Conservation (phyloP, 2,797 vertebrate genomes). For the Danio kyathit region DNA sequence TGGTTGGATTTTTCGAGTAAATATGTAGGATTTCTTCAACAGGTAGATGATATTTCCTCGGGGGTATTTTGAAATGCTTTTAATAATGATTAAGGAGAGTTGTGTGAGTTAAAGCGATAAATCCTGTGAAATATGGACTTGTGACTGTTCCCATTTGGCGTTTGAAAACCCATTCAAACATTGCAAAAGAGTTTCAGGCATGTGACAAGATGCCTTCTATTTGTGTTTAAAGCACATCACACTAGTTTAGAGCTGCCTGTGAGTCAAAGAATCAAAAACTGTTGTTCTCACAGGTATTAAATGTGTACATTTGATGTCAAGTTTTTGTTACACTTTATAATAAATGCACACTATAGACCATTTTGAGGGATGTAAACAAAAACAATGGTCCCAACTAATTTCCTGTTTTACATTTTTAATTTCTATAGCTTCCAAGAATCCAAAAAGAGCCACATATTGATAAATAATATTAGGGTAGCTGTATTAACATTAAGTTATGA, state of each 20-base stretch:
- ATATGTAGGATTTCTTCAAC: neutral
- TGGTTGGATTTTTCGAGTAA: neutral
- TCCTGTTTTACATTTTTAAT: too few species aligned
- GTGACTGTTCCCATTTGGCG: conserved; percentile 3
- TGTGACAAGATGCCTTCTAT: neutral
- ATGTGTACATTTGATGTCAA: too few species aligned
- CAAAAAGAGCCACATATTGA: too few species aligned
- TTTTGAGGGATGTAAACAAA: too few species aligned
- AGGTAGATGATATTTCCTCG: neutral
- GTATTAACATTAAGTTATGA: too few species aligned
- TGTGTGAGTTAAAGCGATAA: conserved; percentile 12
- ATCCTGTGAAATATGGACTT: neutral
- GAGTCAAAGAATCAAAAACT: too few species aligned
- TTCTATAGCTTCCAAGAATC: too few species aligned
- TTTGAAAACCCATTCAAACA: neutral
- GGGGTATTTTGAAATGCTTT: conserved; percentile 24
- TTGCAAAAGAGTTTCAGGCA: conserved; percentile 35
- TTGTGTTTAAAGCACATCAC: neutral
- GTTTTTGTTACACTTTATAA: too few species aligned
- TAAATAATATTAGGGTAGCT: too few species aligned
- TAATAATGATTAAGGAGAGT: neutral
- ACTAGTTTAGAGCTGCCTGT: neutral
- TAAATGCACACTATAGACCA: too few species aligned
- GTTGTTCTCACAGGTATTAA: too few species aligned
- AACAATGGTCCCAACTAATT: too few species aligned